A percentile compares a stretch with the other conserved stretches of the same genome.
These are phyloP conservation scores for Ianthella basta DNA, from an alignment of 37 sponge, comb jelly and placozoan species.

Conservation along the genomic window DNA sequence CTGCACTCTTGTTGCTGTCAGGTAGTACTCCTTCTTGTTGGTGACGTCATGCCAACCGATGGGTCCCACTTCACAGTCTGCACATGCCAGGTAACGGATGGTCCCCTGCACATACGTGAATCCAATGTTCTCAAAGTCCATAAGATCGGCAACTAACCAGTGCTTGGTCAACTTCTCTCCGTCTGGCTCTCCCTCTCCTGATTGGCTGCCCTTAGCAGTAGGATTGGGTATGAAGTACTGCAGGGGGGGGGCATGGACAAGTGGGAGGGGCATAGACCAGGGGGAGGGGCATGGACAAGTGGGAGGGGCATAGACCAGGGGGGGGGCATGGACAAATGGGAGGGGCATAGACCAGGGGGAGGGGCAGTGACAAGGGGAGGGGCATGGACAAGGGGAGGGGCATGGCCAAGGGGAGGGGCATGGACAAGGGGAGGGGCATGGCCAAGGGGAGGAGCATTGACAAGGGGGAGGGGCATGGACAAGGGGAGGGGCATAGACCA, in stretches of 20 bases:
- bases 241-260: neutral
- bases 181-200: conserved; percentile 45
- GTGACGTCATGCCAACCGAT: conserved; percentile 85
- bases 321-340: neutral
- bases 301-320: neutral
- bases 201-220: conserved; percentile 54
- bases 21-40: conserved; percentile 64
- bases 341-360: neutral
- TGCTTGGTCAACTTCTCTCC: conserved; percentile 72
- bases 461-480: too few relatives aligned
- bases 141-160: conserved; percentile 90
- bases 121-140: conserved; percentile 98
- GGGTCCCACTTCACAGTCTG: conserved; percentile 99
- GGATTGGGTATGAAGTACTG: conserved; percentile 74
- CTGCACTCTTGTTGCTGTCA: conserved; percentile 87
- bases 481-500: neutral
- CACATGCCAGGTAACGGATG: conserved; percentile 90
- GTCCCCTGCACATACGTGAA: conserved; percentile 81
- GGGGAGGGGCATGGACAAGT: neutral
- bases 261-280: neutral
- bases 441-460: neutral
- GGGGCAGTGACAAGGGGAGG: neutral
- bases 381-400: neutral
- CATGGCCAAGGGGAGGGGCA: neutral
- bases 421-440: neutral